Evolutionary conservation across 2,888 invertebrate genomes (phyloP).

Genomic region (Dynastes hyllus): DNA sequence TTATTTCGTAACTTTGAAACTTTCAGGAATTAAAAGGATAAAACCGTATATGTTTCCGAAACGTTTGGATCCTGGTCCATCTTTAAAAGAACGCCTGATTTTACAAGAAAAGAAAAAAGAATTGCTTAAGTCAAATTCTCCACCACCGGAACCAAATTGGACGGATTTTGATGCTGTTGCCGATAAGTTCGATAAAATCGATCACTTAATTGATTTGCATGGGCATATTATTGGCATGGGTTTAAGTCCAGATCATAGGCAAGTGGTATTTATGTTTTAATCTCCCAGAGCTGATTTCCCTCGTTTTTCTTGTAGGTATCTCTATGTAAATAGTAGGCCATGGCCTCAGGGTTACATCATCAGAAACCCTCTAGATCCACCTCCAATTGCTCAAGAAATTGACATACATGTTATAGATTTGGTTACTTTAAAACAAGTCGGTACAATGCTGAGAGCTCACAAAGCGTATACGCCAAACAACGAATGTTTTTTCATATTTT

Average conservation of each 20-base stretch:
- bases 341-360: conserved; percentile 87
- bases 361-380: conserved; percentile 84
- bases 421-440: conserved; percentile 82
- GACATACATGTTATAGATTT: conserved; percentile 91
- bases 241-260: conserved; percentile 87
- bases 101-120: conserved; percentile 74
- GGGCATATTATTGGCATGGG: conserved; percentile 93
- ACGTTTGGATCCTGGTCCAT: conserved; percentile 79
- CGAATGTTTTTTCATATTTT: conserved; percentile 90
- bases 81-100: conserved; percentile 77
- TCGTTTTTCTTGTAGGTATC: conserved; percentile 73
- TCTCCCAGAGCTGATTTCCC: neutral
- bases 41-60: conserved; percentile 80
- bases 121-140: conserved; percentile 69
- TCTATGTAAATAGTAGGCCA: conserved; percentile 88
- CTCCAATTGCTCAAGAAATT: conserved; percentile 90
- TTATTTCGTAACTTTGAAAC: neutral
- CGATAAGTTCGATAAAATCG: conserved; percentile 82
- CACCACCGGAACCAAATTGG: conserved; percentile 78
- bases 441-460: conserved; percentile 85
- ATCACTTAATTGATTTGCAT: conserved; percentile 87
- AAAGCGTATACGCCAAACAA: conserved; percentile 89
- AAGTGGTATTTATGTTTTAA: conserved; percentile 43
- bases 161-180: conserved; percentile 79
- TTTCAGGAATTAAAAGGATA: conserved; percentile 80